Percentiles rank a stretch among this genome's conserved stretches.
These are phyloP conservation scores for Xenentodon cancila DNA, from an alignment of 2,797 vertebrate species.

Conservation along the genomic window DNA sequence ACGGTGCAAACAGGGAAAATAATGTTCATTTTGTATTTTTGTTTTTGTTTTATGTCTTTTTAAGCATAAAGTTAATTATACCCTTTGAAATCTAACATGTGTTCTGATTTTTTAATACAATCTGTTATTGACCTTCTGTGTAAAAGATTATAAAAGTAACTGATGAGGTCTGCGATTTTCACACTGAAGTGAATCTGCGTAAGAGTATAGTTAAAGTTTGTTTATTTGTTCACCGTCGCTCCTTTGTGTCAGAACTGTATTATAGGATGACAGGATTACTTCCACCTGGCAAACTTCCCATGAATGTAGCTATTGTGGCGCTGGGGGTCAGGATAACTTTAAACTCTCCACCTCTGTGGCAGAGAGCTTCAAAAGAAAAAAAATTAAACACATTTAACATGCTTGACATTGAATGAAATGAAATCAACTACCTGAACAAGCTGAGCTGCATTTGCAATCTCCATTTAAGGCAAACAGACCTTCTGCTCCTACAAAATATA, in stretches of 20 bases:
- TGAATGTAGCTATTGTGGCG: constrained; percentile 3
- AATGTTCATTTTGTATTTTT: neutral
- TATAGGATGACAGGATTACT: neutral
- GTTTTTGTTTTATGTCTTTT: neutral
- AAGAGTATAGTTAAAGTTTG: too few relatives aligned
- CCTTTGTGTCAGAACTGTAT: neutral
- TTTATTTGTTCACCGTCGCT: neutral
- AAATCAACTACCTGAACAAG: too few relatives aligned
- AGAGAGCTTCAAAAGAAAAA: neutral
- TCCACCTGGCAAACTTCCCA: constrained; percentile 4
- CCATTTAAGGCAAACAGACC: too few relatives aligned
- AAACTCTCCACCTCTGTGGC: too few relatives aligned
- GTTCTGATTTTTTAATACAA: neutral
- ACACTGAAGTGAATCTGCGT: too few relatives aligned
- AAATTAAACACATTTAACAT: neutral
- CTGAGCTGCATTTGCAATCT: too few relatives aligned
- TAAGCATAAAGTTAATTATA: neutral
- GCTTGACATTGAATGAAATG: too few relatives aligned
- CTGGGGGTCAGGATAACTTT: neutral
- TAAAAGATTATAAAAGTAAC: neutral
- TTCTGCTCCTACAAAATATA: too few relatives aligned
- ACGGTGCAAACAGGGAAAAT: neutral
- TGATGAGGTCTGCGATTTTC: neutral
- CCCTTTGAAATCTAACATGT: neutral
- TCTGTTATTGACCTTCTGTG: too few relatives aligned